Evolutionary conservation across 2,797 vertebrate genomes (phyloP).

Genomic region (Discoglossus pictus): DNA sequence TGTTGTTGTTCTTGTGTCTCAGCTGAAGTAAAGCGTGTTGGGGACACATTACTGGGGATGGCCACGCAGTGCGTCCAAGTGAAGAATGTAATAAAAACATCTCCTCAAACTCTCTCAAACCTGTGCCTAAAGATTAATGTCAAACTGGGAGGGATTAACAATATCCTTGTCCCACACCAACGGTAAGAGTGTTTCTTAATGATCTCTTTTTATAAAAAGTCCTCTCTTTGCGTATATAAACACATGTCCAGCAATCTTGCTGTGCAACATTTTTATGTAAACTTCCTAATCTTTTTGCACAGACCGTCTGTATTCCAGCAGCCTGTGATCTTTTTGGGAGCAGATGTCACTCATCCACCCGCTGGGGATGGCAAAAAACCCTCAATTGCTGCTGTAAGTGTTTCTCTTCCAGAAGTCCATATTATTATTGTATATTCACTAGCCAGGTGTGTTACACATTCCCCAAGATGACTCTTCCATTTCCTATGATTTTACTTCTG

Average conservation of each 20-base stretch:
- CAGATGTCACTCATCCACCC: constrained; percentile 96
- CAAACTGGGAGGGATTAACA: constrained; percentile 82
- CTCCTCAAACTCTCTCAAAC: constrained; percentile 81
- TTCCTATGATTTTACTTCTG: too few relatives aligned
- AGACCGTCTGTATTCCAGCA: constrained; percentile 96
- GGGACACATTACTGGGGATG: constrained; percentile 79
- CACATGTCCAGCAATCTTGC: too few relatives aligned
- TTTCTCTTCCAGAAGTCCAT: too few relatives aligned
- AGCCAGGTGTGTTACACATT: neutral
- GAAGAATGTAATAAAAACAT: constrained; percentile 83
- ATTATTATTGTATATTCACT: constrained; percentile 20
- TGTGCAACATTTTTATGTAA: too few relatives aligned
- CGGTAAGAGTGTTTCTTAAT: constrained; percentile 58
- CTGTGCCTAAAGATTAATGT: constrained; percentile 84
- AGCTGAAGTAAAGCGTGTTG: constrained; percentile 82
- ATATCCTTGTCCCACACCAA: constrained; percentile 83
- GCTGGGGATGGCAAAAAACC: constrained; percentile 98
- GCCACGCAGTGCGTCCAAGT: constrained; percentile 82
- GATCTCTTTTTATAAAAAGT: constrained; percentile 4
- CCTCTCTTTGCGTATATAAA: too few relatives aligned
- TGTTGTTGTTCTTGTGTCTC: constrained; percentile 46
- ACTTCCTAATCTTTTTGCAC: constrained; percentile 36
- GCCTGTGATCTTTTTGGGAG: constrained; percentile 98
- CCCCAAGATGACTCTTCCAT: too few relatives aligned
- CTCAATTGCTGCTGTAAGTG: constrained; percentile 93